Evolutionary conservation across 2,888 invertebrate genomes (phyloP).

Genomic region (Platycnemis pennipes): DNA sequence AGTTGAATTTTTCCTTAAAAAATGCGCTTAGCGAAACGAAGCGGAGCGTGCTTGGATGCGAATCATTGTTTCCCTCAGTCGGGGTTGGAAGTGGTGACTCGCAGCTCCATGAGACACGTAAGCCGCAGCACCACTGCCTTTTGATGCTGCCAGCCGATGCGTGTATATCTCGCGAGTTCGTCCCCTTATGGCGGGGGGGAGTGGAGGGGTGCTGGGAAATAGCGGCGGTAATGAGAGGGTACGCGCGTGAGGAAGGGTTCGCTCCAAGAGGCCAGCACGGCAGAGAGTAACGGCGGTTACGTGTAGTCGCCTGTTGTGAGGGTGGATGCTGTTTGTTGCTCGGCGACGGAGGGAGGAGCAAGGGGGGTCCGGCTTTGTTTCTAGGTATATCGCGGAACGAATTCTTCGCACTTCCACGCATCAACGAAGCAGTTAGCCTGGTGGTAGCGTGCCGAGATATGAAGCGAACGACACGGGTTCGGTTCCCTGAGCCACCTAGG

Average conservation of each 20-base stretch:
- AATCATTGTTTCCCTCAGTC: background rate
- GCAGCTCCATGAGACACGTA: background rate
- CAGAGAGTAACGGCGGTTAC: background rate
- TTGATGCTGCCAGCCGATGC: conserved; percentile 6
- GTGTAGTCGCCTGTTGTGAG: background rate
- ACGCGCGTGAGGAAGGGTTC: background rate
- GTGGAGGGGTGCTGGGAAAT: no score
- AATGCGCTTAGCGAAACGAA: background rate
- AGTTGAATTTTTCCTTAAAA: background rate
- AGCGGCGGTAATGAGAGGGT: conserved; percentile 1
- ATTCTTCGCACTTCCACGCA: conserved; percentile 70
- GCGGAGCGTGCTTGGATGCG: background rate
- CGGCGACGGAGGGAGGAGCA: background rate
- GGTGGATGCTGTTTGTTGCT: background rate
- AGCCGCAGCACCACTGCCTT: background rate
- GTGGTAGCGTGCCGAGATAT: no score
- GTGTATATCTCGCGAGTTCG: background rate
- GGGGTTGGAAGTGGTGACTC: background rate
- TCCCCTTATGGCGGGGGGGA: background rate
- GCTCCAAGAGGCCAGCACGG: background rate
- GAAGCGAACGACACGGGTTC: no score
- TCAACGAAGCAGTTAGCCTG: no score
- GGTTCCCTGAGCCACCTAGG: no score
- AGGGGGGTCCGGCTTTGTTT: conserved; percentile 51
- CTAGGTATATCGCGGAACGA: conserved; percentile 71